Evolutionary conservation across 2,797 vertebrate species (phyloP).

Genomic region (Podarcis lilfordi): DNA sequence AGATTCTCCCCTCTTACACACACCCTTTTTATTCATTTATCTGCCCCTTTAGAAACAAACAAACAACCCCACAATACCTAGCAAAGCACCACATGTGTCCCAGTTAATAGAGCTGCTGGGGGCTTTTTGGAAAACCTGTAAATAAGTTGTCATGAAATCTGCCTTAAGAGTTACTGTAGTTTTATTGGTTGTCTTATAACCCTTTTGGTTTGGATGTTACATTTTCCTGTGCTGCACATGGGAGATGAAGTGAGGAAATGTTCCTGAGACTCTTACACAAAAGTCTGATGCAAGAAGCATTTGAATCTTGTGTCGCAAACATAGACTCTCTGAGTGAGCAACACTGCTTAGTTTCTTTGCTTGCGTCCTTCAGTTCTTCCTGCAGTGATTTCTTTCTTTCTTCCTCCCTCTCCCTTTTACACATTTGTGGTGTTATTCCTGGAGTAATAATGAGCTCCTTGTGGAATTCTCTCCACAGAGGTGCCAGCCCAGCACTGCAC

Average conservation of each 20-base stretch:
- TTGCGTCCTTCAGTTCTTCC: constrained; percentile 19
- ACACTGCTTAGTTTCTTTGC: neutral
- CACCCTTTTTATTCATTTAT: constrained; percentile 5
- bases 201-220: constrained; percentile 18
- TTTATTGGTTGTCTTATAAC: neutral
- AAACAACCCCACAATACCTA: neutral
- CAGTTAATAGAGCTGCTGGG: accelerated
- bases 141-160: neutral
- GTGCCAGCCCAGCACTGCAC: constrained; percentile 27
- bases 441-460: neutral
- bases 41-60: neutral
- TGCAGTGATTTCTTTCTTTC: constrained; percentile 37
- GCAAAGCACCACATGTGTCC: neutral
- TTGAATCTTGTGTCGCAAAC: accelerated
- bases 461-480: constrained; percentile 22
- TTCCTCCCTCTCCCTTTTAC: neutral
- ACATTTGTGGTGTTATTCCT: constrained; percentile 33
- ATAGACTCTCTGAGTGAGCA: constrained; percentile 22
- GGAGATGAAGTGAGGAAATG: neutral
- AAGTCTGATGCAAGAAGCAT: neutral
- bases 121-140: constrained; percentile 15
- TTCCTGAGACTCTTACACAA: neutral
- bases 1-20: constrained; percentile 28
- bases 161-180: neutral
- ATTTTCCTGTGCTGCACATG: accelerated